A percentile compares a stretch with the other conserved stretches of the same genome.
These are phyloP conservation scores for Alauda arvensis DNA, from an alignment of 2,797 vertebrate genomes.

Conservation along the genomic window DNA sequence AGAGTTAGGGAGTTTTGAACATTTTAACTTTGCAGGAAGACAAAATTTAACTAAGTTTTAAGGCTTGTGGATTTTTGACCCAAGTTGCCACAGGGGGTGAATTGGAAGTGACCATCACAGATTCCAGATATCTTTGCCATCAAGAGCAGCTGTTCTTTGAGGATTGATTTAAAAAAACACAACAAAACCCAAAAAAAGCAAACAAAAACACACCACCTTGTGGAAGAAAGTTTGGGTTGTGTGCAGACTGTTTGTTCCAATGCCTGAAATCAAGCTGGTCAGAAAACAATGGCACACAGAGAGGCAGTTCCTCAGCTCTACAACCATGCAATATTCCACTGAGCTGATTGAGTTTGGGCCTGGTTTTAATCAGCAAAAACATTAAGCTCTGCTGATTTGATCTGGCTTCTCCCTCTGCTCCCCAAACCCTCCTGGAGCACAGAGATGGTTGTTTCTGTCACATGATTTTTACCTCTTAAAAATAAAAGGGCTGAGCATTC, in stretches of 20 bases:
- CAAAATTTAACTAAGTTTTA: not conserved
- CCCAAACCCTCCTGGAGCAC: not conserved
- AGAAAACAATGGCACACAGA: not conserved
- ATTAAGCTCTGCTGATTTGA: not conserved
- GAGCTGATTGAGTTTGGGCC: not conserved
- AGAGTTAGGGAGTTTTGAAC: not conserved
- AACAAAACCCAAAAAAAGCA: not conserved
- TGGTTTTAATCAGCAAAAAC: not conserved
- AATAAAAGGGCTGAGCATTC: not conserved
- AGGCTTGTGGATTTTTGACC: not conserved
- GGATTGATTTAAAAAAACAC: not conserved
- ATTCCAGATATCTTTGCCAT: not conserved
- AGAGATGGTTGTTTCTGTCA: not conserved
- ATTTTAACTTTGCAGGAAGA: not conserved
- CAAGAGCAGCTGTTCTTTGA: not conserved
- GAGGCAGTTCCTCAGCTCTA: not conserved
- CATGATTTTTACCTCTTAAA: not conserved
- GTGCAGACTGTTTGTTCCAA: not conserved
- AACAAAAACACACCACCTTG: not conserved
- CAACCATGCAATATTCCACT: not conserved
- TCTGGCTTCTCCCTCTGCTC: not conserved
- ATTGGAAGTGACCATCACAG: not conserved
- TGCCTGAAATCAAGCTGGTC: not conserved
- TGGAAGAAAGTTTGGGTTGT: not conserved
- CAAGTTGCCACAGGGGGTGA: not conserved